Conservation (phyloP, 2,113 vertebrate species). For the Solenodon paradoxus region DNA sequence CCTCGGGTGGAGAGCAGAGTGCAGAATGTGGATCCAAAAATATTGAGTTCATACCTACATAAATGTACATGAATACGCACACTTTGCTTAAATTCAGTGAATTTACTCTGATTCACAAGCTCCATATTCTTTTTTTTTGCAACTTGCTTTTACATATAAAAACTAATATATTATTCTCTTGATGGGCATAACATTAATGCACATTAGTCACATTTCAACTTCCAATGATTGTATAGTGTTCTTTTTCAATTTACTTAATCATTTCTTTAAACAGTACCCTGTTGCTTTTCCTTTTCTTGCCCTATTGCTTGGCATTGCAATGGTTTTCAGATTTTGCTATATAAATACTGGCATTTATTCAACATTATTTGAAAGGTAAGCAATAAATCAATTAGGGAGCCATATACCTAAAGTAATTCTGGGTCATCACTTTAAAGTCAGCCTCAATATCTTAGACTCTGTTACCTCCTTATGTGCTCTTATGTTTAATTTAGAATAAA, state of each 20-base stretch:
- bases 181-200: not conserved
- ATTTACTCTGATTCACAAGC: not conserved
- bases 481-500: conserved; percentile 13
- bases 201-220: not conserved
- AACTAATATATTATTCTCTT: not conserved
- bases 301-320: not conserved
- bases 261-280: not conserved
- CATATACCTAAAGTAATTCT: not conserved
- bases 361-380: conserved; percentile 29
- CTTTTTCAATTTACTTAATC: not conserved
- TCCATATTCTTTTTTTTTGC: not conserved
- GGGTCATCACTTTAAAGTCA: not conserved
- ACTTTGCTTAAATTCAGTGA: not conserved
- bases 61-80: not conserved
- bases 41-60: not conserved
- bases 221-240: not conserved
- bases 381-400: not conserved
- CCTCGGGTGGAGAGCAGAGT: not conserved
- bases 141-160: not conserved
- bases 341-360: not conserved
- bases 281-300: not conserved
- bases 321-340: not conserved
- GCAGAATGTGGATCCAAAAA: not conserved
- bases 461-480: not conserved
- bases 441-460: not conserved